Evolutionary conservation across 2,888 invertebrate species (phyloP).

Genomic region (Melinopterus prodromus): DNA sequence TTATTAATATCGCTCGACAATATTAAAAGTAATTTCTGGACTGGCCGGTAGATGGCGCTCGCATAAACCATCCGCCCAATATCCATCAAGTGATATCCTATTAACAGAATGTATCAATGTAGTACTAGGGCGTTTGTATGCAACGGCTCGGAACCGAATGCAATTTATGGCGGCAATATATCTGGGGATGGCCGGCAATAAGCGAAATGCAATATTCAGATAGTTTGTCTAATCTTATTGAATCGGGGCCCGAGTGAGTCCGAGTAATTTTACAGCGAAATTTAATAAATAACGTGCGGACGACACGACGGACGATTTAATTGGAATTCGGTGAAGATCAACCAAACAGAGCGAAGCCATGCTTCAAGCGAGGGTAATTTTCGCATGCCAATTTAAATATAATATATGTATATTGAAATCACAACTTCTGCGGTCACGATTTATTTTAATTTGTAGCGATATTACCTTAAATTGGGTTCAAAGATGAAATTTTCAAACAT

Average conservation of each 20-base stretch:
- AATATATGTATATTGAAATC: background rate
- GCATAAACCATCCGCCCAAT: slow-evolving; percentile 27
- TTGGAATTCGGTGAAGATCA: background rate
- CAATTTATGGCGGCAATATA: slow-evolving; percentile 31
- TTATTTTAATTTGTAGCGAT: no score
- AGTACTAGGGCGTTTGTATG: slow-evolving; percentile 18
- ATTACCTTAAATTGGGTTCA: no score
- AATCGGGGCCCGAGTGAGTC: background rate
- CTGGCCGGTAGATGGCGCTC: slow-evolving; percentile 11
- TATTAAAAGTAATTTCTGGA: slow-evolving; percentile 28
- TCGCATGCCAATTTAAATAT: background rate
- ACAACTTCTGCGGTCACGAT: no score
- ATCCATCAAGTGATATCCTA: slow-evolving; percentile 34
- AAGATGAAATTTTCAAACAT: no score
- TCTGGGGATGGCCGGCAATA: slow-evolving; percentile 29
- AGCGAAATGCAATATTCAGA: slow-evolving; percentile 29
- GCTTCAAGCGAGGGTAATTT: background rate
- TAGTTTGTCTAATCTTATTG: slow-evolving; percentile 33
- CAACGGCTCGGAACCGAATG: slow-evolving; percentile 28
- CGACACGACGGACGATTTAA: background rate
- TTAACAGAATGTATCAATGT: slow-evolving; percentile 33
- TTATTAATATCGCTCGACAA: slow-evolving; percentile 21
- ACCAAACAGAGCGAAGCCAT: background rate
- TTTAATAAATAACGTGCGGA: slow-evolving; percentile 5
- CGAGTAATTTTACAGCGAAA: background rate